Evolutionary conservation across 2,888 invertebrate species (phyloP), one percentile per base, ranked within the genome.

Genomic region (Erynnis tages): DNA sequence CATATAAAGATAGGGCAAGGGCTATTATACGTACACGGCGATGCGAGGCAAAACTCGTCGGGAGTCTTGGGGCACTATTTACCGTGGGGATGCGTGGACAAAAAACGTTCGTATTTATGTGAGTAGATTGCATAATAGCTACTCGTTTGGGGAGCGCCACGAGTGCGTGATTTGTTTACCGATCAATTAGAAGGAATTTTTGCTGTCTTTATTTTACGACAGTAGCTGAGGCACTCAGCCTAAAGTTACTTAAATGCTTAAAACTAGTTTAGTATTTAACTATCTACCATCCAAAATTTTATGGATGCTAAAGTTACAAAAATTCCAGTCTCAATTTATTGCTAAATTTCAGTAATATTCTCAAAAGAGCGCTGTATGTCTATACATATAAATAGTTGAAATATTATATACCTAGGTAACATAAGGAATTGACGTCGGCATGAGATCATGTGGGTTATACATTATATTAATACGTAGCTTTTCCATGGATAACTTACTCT

Each of bases 1-100:
- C 88, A 87, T 88, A 86, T 88, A 84, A 79, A 87, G 88, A 83
- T 85, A 79, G 86, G 84, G 85, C 86, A 79, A 79, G 83, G 83
- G 82, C 79, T 80, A 79, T 83, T 83, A 82, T 81, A 79, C 76
- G 69, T 75, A 77, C 66, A 68, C 63, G 67, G 66, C 66, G 69
- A 69, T 66, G 61, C 67, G 63, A 71, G 58, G 59, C 60, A 60
- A 59, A 73, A 73, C 76, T 73, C 72, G 69, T 69, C 68, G 70
- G 68, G 72, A 73, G 73, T 70, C 77, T 74, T 70, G 79, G 73
- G 74, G 78, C 77, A 69, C 63, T 76, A 73, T 79, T 79, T 79
- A 80, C 82, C 76, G 80, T 78, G 77, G 83, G 82, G 82, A 81
- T 71, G 73, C 59, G 73, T 65, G 69, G 66, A 71, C 70, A 79